phyloP scores from a whole-genome alignment of 1,140 invertebrate genomes.

The Aphidius ervi region DNA sequence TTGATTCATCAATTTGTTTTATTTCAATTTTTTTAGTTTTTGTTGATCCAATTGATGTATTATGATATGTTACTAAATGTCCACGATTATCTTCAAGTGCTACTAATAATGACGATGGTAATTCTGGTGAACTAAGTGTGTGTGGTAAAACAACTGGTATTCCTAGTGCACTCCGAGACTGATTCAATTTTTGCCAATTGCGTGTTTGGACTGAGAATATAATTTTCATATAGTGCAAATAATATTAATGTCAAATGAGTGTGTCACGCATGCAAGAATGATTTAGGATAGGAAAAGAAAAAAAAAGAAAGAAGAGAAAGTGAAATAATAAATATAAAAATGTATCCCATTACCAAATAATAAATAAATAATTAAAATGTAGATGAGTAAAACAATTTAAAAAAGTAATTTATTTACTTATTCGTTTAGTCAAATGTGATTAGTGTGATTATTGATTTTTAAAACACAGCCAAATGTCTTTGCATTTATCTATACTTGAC shows the following conservation, averaged over 20 bases:
- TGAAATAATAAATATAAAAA: conserved; percentile 19
- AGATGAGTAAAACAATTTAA: too few relatives aligned
- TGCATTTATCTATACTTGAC: too few relatives aligned
- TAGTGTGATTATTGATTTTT: too few relatives aligned
- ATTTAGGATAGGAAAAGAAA: conserved; percentile 1
- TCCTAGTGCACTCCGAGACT: conserved; percentile 23
- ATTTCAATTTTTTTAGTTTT: conserved; percentile 16
- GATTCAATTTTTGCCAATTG: neutral
- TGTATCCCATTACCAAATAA: neutral
- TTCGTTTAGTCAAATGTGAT: too few relatives aligned
- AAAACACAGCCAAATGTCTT: too few relatives aligned
- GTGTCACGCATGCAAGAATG: neutral
- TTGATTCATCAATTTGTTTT: neutral
- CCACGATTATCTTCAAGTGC: conserved; percentile 17
- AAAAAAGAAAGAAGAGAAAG: conserved; percentile 19
- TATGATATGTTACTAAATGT: conserved; percentile 36
- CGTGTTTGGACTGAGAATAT: neutral
- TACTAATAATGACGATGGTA: conserved; percentile 36
- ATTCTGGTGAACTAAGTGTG: conserved; percentile 49
- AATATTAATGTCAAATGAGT: neutral
- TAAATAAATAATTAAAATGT: too few relatives aligned
- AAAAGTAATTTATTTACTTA: too few relatives aligned
- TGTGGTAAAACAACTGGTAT: conserved; percentile 39
- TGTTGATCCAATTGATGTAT: conserved; percentile 32
- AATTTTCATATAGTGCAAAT: conserved; percentile 10